Conservation (phyloP, 2,797 vertebrate species). For the Muscicapa striata region DNA sequence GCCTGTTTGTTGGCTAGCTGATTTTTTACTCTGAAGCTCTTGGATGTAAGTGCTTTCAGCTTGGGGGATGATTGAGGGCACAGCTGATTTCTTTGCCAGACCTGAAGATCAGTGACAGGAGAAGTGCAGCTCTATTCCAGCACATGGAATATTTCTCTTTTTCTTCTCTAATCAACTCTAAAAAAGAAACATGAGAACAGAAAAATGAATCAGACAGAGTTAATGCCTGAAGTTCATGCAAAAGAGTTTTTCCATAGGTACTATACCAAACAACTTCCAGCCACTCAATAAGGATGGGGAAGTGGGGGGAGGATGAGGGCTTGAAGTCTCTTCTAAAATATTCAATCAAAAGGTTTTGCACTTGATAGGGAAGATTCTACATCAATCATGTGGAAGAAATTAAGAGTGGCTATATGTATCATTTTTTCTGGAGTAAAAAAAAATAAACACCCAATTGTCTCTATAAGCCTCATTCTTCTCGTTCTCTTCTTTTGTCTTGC, state of each 20-base stretch:
- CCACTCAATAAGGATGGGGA: accelerated
- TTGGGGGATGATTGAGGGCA: background rate
- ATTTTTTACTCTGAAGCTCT: background rate
- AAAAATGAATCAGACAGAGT: background rate
- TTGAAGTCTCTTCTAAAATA: background rate
- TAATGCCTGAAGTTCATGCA: background rate
- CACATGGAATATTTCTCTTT: background rate
- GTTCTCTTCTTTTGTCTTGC: background rate
- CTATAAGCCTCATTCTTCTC: background rate
- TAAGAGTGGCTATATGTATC: background rate
- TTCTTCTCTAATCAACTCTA: background rate
- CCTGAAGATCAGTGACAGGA: background rate
- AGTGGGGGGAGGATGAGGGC: too few species aligned
- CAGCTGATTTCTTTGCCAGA: background rate
- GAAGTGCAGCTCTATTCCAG: background rate
- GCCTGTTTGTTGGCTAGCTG: background rate
- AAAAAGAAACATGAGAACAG: background rate
- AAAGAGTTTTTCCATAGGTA: background rate
- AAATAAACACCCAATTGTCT: accelerated
- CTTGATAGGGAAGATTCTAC: background rate
- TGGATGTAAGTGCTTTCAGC: background rate
- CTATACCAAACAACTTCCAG: background rate
- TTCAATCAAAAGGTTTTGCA: background rate
- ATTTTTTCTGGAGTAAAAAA: background rate
- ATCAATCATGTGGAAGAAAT: background rate